Evolutionary conservation across 2,888 invertebrate genomes (phyloP).

Genomic region (Acronicta psi): DNA sequence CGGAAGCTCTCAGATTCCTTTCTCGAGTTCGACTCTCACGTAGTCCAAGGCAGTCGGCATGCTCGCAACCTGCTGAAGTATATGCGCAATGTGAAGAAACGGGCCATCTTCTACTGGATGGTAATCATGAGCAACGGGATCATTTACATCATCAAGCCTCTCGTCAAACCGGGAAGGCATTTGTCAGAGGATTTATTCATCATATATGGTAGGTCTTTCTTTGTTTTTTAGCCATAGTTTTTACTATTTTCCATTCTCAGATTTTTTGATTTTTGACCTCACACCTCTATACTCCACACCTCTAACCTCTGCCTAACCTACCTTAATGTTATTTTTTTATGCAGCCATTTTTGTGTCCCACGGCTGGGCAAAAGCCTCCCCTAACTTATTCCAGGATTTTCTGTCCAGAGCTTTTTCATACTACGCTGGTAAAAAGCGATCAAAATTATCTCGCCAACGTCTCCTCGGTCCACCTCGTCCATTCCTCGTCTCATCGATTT

Average conservation of each 20-base stretch:
- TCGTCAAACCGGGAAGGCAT: conserved; percentile 23
- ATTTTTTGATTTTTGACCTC: too few species aligned
- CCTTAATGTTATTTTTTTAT: too few species aligned
- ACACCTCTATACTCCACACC: too few species aligned
- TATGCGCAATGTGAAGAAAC: conserved; percentile 44
- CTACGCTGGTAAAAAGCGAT: too few species aligned
- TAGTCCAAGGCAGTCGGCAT: conserved; percentile 47
- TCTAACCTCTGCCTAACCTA: too few species aligned
- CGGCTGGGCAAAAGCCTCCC: too few species aligned
- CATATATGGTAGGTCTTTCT: conserved; percentile 38
- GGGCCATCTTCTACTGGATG: conserved; percentile 49
- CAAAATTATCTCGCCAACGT: too few species aligned
- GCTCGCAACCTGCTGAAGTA: conserved; percentile 39
- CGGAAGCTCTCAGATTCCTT: conserved; percentile 50
- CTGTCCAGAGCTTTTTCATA: too few species aligned
- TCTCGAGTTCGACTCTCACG: conserved; percentile 49
- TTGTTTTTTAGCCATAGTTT: not conserved
- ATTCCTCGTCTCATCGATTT: too few species aligned
- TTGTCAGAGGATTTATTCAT: conserved; percentile 38
- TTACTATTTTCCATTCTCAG: not conserved
- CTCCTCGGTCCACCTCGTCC: too few species aligned
- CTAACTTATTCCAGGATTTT: too few species aligned
- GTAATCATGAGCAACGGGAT: conserved; percentile 24
- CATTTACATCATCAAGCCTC: conserved; percentile 20
- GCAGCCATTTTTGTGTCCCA: too few species aligned